Percentiles rank a stretch among this genome's conserved stretches.
phyloP scores from a whole-genome alignment of 2,888 invertebrate species.

The Dascillus cervinus region DNA sequence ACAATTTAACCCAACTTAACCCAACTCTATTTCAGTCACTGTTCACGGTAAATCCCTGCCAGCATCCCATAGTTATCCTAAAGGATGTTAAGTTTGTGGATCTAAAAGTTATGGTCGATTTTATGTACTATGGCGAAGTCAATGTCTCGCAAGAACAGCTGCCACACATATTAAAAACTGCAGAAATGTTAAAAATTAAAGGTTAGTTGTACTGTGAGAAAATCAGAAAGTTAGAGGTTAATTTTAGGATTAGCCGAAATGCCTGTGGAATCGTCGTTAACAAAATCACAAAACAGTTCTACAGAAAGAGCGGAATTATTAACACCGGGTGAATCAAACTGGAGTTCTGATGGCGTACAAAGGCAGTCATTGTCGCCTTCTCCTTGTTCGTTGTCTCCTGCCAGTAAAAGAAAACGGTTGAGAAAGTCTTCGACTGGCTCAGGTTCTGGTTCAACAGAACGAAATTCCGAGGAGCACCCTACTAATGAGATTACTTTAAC shows the following conservation, averaged over 20 bases:
- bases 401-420: slow-evolving; percentile 49
- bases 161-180: slow-evolving; percentile 71
- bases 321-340: slow-evolving; percentile 50
- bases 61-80: slow-evolving; percentile 83
- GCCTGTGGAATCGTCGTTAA: slow-evolving; percentile 63
- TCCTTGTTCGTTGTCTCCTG: slow-evolving; percentile 50
- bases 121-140: slow-evolving; percentile 90
- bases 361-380: slow-evolving; percentile 59
- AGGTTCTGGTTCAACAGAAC: slow-evolving; percentile 48
- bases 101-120: slow-evolving; percentile 81
- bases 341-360: slow-evolving; percentile 47
- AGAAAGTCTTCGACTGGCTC: slow-evolving; percentile 59
- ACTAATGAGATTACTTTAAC: slow-evolving; percentile 42
- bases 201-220: slow-evolving; percentile 33
- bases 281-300: slow-evolving; percentile 59
- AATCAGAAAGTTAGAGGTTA: not conserved
- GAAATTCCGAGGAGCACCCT: slow-evolving; percentile 44
- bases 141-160: slow-evolving; percentile 85
- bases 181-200: slow-evolving; percentile 81
- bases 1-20: slow-evolving; percentile 4
- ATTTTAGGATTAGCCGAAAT: slow-evolving; percentile 66
- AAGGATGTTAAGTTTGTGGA: slow-evolving; percentile 84
- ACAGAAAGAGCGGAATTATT: slow-evolving; percentile 46
- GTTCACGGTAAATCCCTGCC: slow-evolving; percentile 79
- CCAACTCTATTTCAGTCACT: slow-evolving; percentile 51